A percentile compares a stretch with the other conserved stretches of the same genome.
These are phyloP conservation scores for Dipus sagitta DNA, from an alignment of 2,797 vertebrate species.

Conservation along the genomic window DNA sequence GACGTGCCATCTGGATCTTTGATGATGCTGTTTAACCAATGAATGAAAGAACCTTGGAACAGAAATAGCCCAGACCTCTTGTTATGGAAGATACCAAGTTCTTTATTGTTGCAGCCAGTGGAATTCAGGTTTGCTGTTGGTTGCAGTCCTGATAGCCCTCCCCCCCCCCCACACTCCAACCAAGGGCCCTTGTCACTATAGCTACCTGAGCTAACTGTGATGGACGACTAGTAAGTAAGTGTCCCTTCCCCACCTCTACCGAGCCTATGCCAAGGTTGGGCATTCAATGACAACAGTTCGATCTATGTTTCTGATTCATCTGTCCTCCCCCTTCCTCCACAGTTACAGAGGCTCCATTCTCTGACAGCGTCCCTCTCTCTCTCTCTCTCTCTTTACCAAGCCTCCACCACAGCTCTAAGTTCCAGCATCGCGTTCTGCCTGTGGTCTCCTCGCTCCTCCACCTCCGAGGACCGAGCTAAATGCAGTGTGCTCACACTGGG, in stretches of 20 bases:
- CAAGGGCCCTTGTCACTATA: conserved; percentile 40
- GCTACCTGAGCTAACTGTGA: conserved; percentile 22
- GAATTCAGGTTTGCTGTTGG: conserved; percentile 11
- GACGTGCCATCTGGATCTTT: conserved; percentile 13
- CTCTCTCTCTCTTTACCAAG: neutral
- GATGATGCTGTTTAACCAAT: neutral
- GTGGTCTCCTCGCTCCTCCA: neutral
- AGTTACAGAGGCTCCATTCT: neutral
- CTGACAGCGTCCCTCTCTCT: neutral
- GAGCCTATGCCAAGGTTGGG: neutral
- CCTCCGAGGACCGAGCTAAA: conserved; percentile 11
- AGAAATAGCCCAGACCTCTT: neutral
- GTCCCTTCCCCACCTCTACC: neutral
- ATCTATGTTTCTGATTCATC: conserved; percentile 10
- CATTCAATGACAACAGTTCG: neutral
- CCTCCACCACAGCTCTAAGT: neutral
- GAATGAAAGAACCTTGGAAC: conserved; percentile 20
- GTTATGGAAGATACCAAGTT: neutral
- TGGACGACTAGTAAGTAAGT: neutral
- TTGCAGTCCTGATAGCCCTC: neutral
- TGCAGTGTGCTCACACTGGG: neutral
- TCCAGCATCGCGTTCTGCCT: neutral
- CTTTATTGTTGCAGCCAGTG: neutral
- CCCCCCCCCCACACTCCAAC: neutral
- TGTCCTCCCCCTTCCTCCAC: neutral